Evolutionary conservation across 2,113 vertebrate genomes (phyloP).

Genomic region (Chionomys nivalis): DNA sequence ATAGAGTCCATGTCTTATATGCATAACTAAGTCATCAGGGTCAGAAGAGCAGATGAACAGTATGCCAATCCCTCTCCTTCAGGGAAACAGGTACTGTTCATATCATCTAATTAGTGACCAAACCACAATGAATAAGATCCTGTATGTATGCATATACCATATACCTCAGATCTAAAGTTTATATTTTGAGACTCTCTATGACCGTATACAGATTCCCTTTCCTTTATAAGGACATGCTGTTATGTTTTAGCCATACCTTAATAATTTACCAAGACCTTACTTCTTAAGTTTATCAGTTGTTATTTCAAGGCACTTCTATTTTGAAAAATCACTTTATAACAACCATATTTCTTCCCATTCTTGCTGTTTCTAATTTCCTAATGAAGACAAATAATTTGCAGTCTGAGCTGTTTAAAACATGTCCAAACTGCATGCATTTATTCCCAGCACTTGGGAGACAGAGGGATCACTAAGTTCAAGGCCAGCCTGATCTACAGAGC

Average conservation of each 20-base stretch:
- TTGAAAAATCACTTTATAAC: background rate
- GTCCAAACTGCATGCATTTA: background rate
- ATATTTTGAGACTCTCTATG: background rate
- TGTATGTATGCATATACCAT: background rate
- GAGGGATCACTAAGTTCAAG: background rate
- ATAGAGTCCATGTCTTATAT: background rate
- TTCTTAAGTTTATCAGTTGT: background rate
- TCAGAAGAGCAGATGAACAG: background rate
- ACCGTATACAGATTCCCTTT: background rate
- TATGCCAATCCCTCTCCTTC: background rate
- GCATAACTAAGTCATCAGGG: background rate
- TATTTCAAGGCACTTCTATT: background rate
- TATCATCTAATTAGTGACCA: background rate
- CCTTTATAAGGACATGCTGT: background rate
- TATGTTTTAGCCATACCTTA: background rate
- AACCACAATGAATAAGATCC: background rate
- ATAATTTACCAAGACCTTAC: background rate
- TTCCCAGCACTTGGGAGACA: background rate
- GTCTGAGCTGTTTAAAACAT: background rate
- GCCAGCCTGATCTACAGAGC: background rate
- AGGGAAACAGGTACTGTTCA: background rate
- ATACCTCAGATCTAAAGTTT: background rate
- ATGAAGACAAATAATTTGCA: background rate
- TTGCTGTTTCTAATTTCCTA: conserved; percentile 37
- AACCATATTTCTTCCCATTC: background rate